Base-by-base conservation (phyloP, 2,888 invertebrate species). In the Diachrysia chrysitis region DNA sequence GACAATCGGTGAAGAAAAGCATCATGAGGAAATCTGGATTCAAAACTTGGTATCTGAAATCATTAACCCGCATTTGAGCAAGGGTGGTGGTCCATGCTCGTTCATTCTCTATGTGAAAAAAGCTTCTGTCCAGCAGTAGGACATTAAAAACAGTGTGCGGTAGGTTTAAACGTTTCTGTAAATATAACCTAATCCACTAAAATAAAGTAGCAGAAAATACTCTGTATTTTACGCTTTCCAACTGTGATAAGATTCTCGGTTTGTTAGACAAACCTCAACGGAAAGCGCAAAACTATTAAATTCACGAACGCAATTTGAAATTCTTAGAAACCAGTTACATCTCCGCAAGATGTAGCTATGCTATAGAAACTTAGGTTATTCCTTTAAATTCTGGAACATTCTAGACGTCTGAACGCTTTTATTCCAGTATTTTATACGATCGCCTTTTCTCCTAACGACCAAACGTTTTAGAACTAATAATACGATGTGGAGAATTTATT, bases 401-500 rank as follows among this genome's bases (percentile, higher is more conserved):
- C 61, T 46, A 16, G 56, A 71, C 10, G 16, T 56, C 65, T 61
- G 54, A 23, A 63, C 63, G 68, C 42, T 78, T 73, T 66, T 71
- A 66, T 76, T 66, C 37, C 42, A 71, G 53, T 58, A 74, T 37
- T 78, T 65, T 71, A 74, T 55, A 25, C 53, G 48, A 71, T 60
- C 57, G 65, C 62, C 60, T 66, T 53, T 57, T 60, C 37, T 70
- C 66, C 42, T 67, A 70, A 78, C 74, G 78, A 68, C 55, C 59
- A 2, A 58, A 56, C 66, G 74, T 62, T 78, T 69, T 66, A 68
- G 55, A 63, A 71, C 42, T 66, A 68, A 58, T 61, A 58, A 42
- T 63, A 57, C 69, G 37, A 58, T 61, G 54, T 56, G 12, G 68
- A 59, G 64, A 77, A 78, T 76, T 68, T 79, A 81, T 81, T 69